Evolutionary conservation across 2,113 vertebrate species (phyloP), one percentile per base, ranked within the genome.

Genomic region (Hydrolagus affinis): DNA sequence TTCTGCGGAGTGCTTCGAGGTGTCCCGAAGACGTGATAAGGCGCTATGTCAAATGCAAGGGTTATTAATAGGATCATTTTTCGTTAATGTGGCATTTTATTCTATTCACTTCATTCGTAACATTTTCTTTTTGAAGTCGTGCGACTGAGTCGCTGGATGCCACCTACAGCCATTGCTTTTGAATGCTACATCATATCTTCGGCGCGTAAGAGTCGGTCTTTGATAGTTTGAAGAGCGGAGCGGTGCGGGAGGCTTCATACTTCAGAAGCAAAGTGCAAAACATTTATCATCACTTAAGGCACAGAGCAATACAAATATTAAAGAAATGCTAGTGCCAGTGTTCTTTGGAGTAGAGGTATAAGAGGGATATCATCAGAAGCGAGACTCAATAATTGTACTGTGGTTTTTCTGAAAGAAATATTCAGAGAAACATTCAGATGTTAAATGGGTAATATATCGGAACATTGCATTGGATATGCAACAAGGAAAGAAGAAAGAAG

Each of bases 221-320:
- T 64, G 23, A 64, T 64, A 80, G 62, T 64, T 28, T 62, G 19
- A 64, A 80, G 6, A 80, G 14, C 23, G 19, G 23, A 80, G 23
- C 21, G 28, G 30, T 30, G 77, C 7, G 25, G 28, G 62, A 64
- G 15, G 6, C 62, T 64, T 30, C 64, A 23, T 28, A 66, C 23
- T 30, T 66, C 25, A 19, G 17, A 68, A 21, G 4, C 60, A 3
- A 66, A 68, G 60, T 19, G 23, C 25, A 68, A 66, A 83, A 28
- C 62, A 32, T 68, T 83, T 83, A 83, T 66, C 78, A 60, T 83
- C 66, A 60, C 78, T 66, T 83, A 66, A 83, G 78, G 28, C 78
- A 83, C 77, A 83, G 78, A 83, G 30, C 9, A 83, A 83, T 32
- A 21, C 25, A 28, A 21, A 23, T 66, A 32, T 21, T 56, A 83